Evolutionary conservation across 2,797 vertebrate genomes (phyloP).

Genomic region (Sandelia bainsii): DNA sequence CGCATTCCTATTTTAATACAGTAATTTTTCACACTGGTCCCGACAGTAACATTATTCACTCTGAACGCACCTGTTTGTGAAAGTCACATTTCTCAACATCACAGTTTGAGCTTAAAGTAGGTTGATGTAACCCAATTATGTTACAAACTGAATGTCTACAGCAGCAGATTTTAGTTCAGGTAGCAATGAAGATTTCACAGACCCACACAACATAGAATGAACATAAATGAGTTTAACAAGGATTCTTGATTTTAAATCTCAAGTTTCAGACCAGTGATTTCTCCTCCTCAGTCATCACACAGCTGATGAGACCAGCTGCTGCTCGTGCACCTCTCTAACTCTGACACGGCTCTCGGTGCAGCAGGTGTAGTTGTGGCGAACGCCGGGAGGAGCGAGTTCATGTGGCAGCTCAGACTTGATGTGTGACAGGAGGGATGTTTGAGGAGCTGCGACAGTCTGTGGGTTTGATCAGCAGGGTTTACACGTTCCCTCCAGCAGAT

Average conservation of each 20-base stretch:
- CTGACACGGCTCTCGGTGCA: background rate
- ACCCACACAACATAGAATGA: background rate
- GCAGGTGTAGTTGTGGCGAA: background rate
- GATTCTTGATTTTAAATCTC: background rate
- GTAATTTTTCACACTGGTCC: background rate
- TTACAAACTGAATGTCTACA: conserved; percentile 5
- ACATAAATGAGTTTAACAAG: too few relatives aligned
- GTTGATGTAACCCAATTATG: conserved; percentile 13
- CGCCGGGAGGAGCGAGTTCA: conserved; percentile 27
- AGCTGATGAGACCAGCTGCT: background rate
- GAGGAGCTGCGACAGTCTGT: conserved; percentile 1
- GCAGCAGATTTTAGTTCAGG: background rate
- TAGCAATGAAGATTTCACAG: background rate
- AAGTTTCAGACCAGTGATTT: background rate
- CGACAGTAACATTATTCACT: background rate
- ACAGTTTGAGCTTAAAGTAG: conserved; percentile 22
- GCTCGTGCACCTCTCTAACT: too few relatives aligned
- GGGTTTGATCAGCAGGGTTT: conserved; percentile 23
- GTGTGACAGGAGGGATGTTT: background rate
- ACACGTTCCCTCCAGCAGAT: conserved; percentile 17
- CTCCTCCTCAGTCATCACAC: background rate
- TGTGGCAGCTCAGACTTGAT: too few relatives aligned
- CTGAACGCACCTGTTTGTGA: conserved; percentile 22
- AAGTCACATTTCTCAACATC: background rate
- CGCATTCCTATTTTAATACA: background rate